phyloP scores from a whole-genome alignment of 2,113 vertebrate species.

The Talpa occidentalis region DNA sequence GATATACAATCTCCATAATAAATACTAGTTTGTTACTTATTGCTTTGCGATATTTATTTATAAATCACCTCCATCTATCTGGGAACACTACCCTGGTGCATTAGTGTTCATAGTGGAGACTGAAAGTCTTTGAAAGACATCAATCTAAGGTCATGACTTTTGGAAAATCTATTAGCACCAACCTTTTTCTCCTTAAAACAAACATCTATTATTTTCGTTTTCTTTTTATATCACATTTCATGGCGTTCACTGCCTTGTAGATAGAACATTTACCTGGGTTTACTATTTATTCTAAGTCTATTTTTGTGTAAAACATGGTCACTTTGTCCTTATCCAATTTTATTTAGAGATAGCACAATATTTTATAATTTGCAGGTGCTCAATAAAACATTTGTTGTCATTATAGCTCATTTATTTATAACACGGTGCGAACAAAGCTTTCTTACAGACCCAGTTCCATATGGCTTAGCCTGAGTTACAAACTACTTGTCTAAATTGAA shows the following conservation, averaged over 20 bases:
- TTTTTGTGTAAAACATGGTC: constrained; percentile 4
- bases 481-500: background rate
- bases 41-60: constrained; percentile 10
- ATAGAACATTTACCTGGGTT: constrained; percentile 1
- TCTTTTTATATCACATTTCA: background rate
- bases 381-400: background rate
- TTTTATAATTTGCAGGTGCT: background rate
- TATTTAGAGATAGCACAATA: constrained; percentile 6
- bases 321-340: constrained; percentile 5
- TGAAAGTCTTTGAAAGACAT: background rate
- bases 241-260: background rate
- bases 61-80: background rate
- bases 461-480: background rate
- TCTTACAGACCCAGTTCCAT: background rate
- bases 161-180: background rate
- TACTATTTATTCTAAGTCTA: constrained; percentile 38
- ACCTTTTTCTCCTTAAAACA: background rate
- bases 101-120: background rate
- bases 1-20: background rate
- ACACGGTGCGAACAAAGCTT: background rate
- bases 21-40: background rate
- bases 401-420: constrained; percentile 44
- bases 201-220: background rate
- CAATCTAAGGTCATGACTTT: background rate
- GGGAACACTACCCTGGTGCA: background rate